Evolutionary conservation across 2,888 invertebrate species (phyloP).

Genomic region (Eubasilissa splendida): DNA sequence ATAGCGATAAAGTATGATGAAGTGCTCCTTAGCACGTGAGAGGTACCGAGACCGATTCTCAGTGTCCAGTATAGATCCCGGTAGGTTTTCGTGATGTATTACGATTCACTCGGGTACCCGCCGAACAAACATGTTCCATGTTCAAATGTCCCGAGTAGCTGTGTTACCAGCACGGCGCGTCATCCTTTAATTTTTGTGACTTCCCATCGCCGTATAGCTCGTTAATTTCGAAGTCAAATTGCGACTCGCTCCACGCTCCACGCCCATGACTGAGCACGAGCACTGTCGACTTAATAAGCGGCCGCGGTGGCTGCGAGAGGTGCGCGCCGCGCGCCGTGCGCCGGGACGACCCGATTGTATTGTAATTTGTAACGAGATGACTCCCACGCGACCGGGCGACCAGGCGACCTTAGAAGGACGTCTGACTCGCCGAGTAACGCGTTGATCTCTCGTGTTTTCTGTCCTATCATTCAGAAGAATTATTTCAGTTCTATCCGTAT

Average conservation of each 20-base stretch:
- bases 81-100: no score
- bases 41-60: no score
- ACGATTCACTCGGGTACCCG: no score
- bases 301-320: slow-evolving; percentile 32
- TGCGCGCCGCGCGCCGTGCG: slow-evolving; percentile 38
- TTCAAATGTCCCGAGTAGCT: neutral
- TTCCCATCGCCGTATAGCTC: neutral
- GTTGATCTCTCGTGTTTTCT: slow-evolving; percentile 26
- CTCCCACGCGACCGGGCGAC: slow-evolving; percentile 42
- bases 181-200: neutral
- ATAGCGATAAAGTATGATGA: no score
- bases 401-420: slow-evolving; percentile 57
- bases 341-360: slow-evolving; percentile 50
- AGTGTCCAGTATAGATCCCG: no score
- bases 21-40: no score
- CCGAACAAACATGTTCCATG: neutral
- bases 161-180: neutral
- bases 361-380: slow-evolving; percentile 48
- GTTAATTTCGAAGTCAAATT: slow-evolving; percentile 50
- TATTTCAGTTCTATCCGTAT: neutral
- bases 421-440: slow-evolving; percentile 40
- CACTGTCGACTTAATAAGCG: slow-evolving; percentile 50
- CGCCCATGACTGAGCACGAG: slow-evolving; percentile 7
- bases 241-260: slow-evolving; percentile 41
- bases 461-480: slow-evolving; percentile 16